phyloP scores from a whole-genome alignment of 2,113 vertebrate genomes.

The Pseudorhombus dupliciocellatus region DNA sequence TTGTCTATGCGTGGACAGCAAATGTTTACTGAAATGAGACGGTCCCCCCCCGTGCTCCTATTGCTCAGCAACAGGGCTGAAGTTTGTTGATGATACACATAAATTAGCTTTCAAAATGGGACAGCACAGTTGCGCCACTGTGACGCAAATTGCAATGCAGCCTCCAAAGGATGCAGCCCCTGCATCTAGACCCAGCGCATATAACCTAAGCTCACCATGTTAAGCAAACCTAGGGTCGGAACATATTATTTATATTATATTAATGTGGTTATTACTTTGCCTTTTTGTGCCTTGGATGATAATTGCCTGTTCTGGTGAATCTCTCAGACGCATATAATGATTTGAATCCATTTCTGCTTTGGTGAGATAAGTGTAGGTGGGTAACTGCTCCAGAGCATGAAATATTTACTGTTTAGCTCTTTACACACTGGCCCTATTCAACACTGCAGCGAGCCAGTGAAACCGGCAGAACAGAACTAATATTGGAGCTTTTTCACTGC shows the following conservation, averaged over 20 bases:
- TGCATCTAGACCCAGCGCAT: neutral
- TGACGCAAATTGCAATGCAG: neutral
- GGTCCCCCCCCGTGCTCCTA: too few relatives aligned
- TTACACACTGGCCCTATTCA: conserved; percentile 19
- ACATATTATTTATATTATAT: neutral
- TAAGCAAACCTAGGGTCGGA: too few relatives aligned
- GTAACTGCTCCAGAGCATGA: conserved; percentile 10
- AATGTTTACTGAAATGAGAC: too few relatives aligned
- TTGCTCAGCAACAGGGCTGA: neutral
- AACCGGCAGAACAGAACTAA: conserved; percentile 44
- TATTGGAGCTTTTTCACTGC: conserved; percentile 44
- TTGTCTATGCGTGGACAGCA: too few relatives aligned
- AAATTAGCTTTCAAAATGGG: neutral
- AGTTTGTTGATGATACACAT: neutral
- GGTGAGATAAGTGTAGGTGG: conserved; percentile 7
- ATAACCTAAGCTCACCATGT: too few relatives aligned
- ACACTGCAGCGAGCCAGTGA: conserved; percentile 42
- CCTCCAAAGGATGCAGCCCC: too few relatives aligned
- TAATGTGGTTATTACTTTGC: neutral
- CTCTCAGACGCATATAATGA: neutral
- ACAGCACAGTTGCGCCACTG: neutral
- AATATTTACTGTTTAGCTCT: conserved; percentile 36
- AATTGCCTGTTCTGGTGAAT: neutral
- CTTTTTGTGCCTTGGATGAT: neutral
- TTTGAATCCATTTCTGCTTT: conserved; percentile 1